Base-by-base conservation (phyloP, 2,888 invertebrate genomes). In the Dioctria linearis region DNA sequence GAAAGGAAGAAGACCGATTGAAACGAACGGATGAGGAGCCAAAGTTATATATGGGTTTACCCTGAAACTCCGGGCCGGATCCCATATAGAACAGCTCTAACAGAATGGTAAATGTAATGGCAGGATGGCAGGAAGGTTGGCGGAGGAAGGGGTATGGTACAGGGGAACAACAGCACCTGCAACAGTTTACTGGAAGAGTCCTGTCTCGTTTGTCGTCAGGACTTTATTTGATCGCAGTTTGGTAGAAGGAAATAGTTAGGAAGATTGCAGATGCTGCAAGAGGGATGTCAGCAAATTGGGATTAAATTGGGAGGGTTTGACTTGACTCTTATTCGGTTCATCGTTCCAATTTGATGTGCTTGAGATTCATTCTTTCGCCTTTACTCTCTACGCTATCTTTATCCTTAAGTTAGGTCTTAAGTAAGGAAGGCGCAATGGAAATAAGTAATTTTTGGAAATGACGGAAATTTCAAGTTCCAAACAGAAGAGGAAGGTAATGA, bases 261-360 rank as follows among this genome's bases (percentile, higher is more conserved):
- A 69, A 69, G 71, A 78, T 82, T 80, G 78, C 61, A 78, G 46
- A 80, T 78, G 67, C 69, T 80, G 65, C 46, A 73, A 59, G 63
- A 80, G 63, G 80, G 80, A 82, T 79, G 82, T 67, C 73, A 66
- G 75, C 69, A 85, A 86, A 85, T 86, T 85, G 85, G 83, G 84
- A 84, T 85, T 85, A 85, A 85, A 86, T 85, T 86, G 85, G 84
- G 83, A 83, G 25, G 73, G 63, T 63, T 73, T 71, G 69, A 79
- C 71, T 79, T 59, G 54, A 46, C n/a, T 69, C 37, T 69, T 61
- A 57, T 61, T 69, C 43, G 71, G 71, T 42, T 69, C 49, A 59
- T 59, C 61, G 69, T 61, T 79, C 49, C 37, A 11, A 43, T 42
- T 76, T 63, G 39, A 76, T 57, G 63, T 51, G 39, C 49, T 40